Percentiles rank a stretch among this genome's conserved stretches.
Conservation (phyloP, 2,797 vertebrate genomes). For the Malacoctenus gilli region DNA sequence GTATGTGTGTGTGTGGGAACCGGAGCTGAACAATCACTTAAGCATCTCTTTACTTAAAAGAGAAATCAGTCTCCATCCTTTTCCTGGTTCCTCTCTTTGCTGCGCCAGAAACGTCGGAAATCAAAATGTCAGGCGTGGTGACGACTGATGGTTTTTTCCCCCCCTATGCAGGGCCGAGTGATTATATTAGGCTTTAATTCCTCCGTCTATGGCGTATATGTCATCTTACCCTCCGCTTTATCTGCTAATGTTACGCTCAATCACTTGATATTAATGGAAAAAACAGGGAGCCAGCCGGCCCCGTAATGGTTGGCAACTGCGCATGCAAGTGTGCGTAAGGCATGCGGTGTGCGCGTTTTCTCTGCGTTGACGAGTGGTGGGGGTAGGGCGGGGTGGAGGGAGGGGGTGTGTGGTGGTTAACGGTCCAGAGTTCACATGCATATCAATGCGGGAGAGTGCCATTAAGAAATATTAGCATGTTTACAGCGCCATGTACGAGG, state of each 20-base stretch:
- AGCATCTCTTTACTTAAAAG: conserved; percentile 65
- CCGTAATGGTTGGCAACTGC: conserved; percentile 39
- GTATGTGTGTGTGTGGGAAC: too few relatives aligned
- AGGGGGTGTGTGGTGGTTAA: too few relatives aligned
- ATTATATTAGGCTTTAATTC: conserved; percentile 80
- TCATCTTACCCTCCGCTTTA: conserved; percentile 78
- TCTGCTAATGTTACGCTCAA: conserved; percentile 81
- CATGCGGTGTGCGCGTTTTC: conserved; percentile 7
- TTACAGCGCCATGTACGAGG: conserved; percentile 71
- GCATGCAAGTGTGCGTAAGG: conserved; percentile 8
- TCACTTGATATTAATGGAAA: conserved; percentile 82
- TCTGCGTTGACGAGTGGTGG: conserved; percentile 35
- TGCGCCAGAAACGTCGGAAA: conserved; percentile 59
- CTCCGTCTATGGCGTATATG: conserved; percentile 71
- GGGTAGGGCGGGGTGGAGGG: conserved; percentile 31
- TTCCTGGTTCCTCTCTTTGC: conserved; percentile 23
- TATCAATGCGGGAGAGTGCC: conserved; percentile 69
- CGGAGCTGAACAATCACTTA: conserved; percentile 57
- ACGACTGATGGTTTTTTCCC: conserved; percentile 39
- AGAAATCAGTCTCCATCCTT: conserved; percentile 60
- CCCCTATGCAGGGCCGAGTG: conserved; percentile 59
- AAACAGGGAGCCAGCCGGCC: conserved; percentile 59
- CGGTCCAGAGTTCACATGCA: conserved; percentile 68
- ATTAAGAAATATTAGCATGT: conserved; percentile 80
- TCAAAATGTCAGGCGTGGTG: conserved; percentile 65